Conservation (phyloP, 2,888 invertebrate species). For the Mellilla xanthometata region DNA sequence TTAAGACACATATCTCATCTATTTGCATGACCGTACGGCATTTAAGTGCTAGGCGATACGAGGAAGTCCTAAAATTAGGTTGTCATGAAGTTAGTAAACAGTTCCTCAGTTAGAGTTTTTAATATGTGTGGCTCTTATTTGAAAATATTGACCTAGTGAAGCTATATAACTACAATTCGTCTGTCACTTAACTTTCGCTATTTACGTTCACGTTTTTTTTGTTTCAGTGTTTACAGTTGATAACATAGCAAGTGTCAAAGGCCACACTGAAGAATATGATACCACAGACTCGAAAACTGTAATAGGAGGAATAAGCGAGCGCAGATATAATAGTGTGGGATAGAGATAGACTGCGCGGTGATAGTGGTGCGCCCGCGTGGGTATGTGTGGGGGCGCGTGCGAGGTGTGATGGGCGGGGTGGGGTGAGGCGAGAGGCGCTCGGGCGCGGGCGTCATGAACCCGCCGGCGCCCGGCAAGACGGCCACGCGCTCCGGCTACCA, state of each 20-base stretch:
- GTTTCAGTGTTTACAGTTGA: slow-evolving; percentile 14
- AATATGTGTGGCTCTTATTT: too few relatives aligned
- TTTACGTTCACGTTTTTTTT: slow-evolving; percentile 16
- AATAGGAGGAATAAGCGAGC: slow-evolving; percentile 25
- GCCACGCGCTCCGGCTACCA: slow-evolving; percentile 91
- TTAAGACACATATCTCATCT: not conserved
- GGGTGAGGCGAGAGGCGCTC: slow-evolving; percentile 80
- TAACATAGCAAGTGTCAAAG: slow-evolving; percentile 2
- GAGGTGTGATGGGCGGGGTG: slow-evolving; percentile 77
- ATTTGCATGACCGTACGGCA: not conserved
- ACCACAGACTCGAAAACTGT: slow-evolving; percentile 24
- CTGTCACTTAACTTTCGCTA: slow-evolving; percentile 45
- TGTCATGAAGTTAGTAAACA: slow-evolving; percentile 15
- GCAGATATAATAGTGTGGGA: slow-evolving; percentile 16
- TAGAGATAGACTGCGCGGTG: slow-evolving; percentile 40
- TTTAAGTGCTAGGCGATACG: not conserved
- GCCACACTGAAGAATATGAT: slow-evolving; percentile 14
- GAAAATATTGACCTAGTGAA: too few relatives aligned
- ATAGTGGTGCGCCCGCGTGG: slow-evolving; percentile 51
- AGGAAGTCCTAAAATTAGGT: slow-evolving; percentile 7
- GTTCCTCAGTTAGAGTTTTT: not conserved
- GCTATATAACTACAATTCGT: too few relatives aligned
- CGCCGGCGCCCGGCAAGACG: slow-evolving; percentile 84
- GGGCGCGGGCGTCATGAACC: slow-evolving; percentile 84
- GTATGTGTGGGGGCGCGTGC: slow-evolving; percentile 54